Conservation (phyloP, 2,113 vertebrate species). For the Sturnus vulgaris region DNA sequence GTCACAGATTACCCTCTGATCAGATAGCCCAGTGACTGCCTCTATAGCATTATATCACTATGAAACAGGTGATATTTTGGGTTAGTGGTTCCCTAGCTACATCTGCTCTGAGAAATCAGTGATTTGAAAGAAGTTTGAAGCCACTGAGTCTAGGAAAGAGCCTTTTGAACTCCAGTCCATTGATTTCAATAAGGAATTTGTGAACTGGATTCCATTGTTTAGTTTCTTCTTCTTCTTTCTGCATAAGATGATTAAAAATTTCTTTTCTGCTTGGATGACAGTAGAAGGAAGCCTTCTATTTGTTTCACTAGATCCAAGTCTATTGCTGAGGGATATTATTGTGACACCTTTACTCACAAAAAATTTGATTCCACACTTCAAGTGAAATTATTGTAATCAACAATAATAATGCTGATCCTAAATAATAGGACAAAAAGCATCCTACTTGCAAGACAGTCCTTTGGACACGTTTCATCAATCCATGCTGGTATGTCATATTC, state of each 20-base stretch:
- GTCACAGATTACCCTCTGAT: background rate
- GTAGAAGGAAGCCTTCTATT: background rate
- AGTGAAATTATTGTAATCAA: background rate
- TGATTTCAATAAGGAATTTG: background rate
- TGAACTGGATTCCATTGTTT: background rate
- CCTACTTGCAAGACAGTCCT: background rate
- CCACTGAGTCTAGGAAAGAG: background rate
- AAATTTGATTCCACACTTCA: background rate
- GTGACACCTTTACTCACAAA: background rate
- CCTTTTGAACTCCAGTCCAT: background rate
- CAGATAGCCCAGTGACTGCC: background rate
- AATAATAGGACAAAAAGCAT: background rate
- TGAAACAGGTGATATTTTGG: background rate
- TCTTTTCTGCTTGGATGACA: background rate
- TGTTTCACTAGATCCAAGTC: background rate
- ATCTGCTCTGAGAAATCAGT: background rate
- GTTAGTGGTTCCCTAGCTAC: background rate
- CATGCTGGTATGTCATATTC: background rate
- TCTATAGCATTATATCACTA: background rate
- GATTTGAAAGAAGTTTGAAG: background rate
- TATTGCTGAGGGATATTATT: background rate
- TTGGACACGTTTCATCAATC: background rate
- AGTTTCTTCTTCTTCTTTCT: background rate
- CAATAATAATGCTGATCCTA: background rate
- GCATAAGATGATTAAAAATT: background rate